These are phyloP conservation scores for Microtus richardsoni DNA, from an alignment of 2,113 vertebrate genomes.

Conservation along the genomic window DNA sequence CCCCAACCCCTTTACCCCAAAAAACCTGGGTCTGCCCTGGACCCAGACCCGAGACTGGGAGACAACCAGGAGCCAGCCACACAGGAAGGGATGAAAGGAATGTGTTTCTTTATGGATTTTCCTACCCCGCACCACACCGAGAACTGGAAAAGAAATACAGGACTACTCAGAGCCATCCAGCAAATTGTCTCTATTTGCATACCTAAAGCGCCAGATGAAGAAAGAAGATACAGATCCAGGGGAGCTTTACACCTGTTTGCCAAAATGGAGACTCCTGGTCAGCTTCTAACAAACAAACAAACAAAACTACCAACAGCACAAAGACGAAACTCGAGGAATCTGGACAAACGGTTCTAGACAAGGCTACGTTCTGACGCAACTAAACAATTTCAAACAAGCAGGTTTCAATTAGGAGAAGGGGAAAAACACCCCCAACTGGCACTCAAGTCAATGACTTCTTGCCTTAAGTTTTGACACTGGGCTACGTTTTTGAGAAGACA, in stretches of 20 bases:
- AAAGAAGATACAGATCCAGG: neutral
- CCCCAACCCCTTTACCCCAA: too few relatives aligned
- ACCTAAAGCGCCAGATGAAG: neutral
- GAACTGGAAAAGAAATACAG: neutral
- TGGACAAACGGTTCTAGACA: constrained; percentile 33
- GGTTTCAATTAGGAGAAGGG: neutral
- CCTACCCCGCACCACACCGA: neutral
- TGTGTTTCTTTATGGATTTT: constrained; percentile 12
- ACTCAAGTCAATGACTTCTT: neutral
- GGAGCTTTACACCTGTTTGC: constrained; percentile 12
- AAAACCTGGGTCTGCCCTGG: too few relatives aligned
- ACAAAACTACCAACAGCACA: neutral
- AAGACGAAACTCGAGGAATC: constrained; percentile 23
- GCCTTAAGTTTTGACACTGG: neutral
- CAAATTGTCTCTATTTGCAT: neutral
- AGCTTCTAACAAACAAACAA: neutral
- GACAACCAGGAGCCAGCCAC: neutral
- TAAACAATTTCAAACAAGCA: neutral
- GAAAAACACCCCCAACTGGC: neutral
- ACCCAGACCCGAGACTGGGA: too few relatives aligned
- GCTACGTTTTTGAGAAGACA: neutral
- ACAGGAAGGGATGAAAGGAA: neutral
- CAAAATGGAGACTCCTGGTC: constrained; percentile 67
- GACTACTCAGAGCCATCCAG: neutral
- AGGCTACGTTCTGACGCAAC: constrained; percentile 14